These are phyloP conservation scores for Pygocentrus nattereri DNA, from an alignment of 2,797 vertebrate species.

Conservation along the genomic window DNA sequence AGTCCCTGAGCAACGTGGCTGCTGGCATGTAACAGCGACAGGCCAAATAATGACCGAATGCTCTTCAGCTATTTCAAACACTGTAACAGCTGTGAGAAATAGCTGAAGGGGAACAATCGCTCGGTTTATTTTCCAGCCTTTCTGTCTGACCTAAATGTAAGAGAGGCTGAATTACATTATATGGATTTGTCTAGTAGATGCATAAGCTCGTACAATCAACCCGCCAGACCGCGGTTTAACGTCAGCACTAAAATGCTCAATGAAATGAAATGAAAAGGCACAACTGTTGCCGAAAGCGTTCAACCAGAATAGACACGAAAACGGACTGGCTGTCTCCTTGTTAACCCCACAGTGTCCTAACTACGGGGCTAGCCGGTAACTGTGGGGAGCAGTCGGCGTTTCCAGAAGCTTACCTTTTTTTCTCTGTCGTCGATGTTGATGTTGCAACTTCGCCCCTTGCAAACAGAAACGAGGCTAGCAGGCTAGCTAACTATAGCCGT, in stretches of 20 bases:
- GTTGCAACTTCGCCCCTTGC: slow-evolving; percentile 47
- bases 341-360: background rate
- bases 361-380: no score
- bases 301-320: background rate
- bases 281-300: slow-evolving; percentile 27
- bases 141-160: background rate
- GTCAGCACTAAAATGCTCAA: background rate
- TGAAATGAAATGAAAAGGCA: slow-evolving; percentile 4
- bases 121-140: background rate
- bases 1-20: slow-evolving; percentile 29
- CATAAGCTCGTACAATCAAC: background rate
- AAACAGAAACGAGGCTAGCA: slow-evolving; percentile 45
- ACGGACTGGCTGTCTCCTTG: background rate
- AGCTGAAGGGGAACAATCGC: background rate
- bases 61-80: background rate
- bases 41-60: slow-evolving; percentile 18
- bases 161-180: background rate
- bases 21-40: background rate
- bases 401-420: slow-evolving; percentile 15
- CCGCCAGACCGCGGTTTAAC: no score
- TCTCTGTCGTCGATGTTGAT: slow-evolving; percentile 32
- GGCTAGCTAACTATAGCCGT: slow-evolving; percentile 35
- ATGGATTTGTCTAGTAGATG: background rate
- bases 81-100: background rate
- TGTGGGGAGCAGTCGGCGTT: background rate